Base-by-base conservation (phyloP, 2,888 invertebrate genomes). In the Salpingus planirostris region DNA sequence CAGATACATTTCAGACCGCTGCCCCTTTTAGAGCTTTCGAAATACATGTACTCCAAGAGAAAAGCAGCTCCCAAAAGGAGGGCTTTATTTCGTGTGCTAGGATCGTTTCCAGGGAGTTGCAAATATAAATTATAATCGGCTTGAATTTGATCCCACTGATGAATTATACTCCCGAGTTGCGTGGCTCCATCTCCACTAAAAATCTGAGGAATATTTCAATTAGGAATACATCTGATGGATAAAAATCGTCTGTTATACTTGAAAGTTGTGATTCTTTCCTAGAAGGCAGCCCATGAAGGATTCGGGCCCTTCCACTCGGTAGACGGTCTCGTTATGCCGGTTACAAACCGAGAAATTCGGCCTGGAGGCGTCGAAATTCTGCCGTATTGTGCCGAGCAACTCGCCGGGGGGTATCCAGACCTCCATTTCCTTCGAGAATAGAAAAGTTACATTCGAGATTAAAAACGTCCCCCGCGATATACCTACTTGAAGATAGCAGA, bases 51-150 rank as follows among this genome's bases (percentile, higher is more conserved):
- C 60, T 79, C 78, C 75, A 92, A 66, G 35, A 92, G 68, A 65
- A 92, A 90, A 1, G 82, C 76, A 26, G 87, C 79, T 3, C 83
- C 91, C 13, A 92, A 59, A 30, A 91, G 67, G 2, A 87, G 64
- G 1, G 88, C 86, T 56, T 91, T 90, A 32, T 83, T 74, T 47
- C 76, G 80, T 2, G 80, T 76, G 50, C 85, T 80, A 11, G 79
- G 70, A 27, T 81, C 78, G 1, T 68, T 54, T 43, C 76, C 70
- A 0, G 89, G 86, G 54, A 87, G 83, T 27, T 77, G 76, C 22
- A 91, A 65, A 28, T 79, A 78, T 37, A 89, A 76, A 29, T 78
- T 78, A 53, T 89, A 83, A 49, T 75, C 78, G 15, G 75, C 74
- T 36, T 78, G 66, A 15, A 74, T 67, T 30, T 74, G 69, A 54